Evolutionary conservation across 2,113 vertebrate genomes (phyloP).

Genomic region (Cairina moschata): DNA sequence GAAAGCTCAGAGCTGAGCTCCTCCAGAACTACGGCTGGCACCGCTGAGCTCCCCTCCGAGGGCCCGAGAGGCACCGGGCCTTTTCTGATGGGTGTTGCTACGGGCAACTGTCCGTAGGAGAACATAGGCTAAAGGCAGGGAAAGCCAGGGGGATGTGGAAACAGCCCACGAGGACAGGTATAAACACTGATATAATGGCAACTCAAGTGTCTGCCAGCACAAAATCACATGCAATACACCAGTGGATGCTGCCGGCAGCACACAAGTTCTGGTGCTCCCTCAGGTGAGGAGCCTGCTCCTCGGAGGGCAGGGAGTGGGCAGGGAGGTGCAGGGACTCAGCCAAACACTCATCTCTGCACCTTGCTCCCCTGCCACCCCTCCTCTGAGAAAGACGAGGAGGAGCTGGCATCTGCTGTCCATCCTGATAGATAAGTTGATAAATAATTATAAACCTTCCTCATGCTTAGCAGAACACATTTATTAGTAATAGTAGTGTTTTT

Average conservation of each 20-base stretch:
- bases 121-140: neutral
- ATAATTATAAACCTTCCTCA: neutral
- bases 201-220: neutral
- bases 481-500: neutral
- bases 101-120: neutral
- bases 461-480: neutral
- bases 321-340: neutral
- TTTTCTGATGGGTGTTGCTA: slow-evolving; percentile 22
- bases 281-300: neutral
- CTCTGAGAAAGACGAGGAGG: neutral
- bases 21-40: neutral
- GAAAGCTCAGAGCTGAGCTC: neutral
- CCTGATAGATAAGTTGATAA: neutral
- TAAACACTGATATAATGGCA: neutral
- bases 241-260: neutral
- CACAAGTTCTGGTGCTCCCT: neutral
- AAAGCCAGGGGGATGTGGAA: neutral
- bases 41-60: neutral
- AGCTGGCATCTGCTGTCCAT: neutral
- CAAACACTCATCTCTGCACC: neutral
- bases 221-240: neutral
- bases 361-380: neutral
- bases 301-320: neutral
- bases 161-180: neutral
- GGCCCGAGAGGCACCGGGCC: neutral